A percentile compares a stretch with the other conserved stretches of the same genome.
Evolutionary conservation across 2,113 vertebrate genomes (phyloP).

Genomic region (Mastomys natalensis): DNA sequence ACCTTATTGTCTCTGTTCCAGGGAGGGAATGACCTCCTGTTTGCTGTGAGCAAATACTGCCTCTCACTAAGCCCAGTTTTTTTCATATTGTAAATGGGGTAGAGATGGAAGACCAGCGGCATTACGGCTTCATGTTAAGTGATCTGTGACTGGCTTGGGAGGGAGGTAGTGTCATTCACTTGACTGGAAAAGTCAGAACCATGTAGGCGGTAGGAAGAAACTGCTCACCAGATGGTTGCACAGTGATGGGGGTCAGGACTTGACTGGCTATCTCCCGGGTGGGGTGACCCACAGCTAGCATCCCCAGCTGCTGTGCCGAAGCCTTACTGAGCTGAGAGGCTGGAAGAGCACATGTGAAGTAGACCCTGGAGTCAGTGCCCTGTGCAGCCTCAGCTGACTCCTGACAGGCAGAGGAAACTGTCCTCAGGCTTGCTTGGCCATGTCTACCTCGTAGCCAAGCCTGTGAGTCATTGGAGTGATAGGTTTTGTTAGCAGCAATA

Average conservation of each 20-base stretch:
- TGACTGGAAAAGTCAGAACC: neutral
- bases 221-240: neutral
- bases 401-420: no score
- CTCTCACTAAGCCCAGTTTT: neutral
- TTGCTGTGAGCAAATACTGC: neutral
- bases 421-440: neutral
- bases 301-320: no score
- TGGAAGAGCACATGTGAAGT: neutral
- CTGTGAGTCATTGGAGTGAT: neutral
- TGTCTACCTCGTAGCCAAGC: neutral
- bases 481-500: neutral
- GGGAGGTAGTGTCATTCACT: neutral
- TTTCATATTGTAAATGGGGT: neutral
- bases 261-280: neutral
- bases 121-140: neutral
- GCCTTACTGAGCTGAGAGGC: neutral
- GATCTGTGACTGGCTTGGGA: neutral
- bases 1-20: neutral
- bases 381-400: neutral
- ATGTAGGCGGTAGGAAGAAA: neutral
- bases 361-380: neutral
- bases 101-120: neutral
- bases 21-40: neutral
- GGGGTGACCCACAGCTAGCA: neutral
- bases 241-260: neutral